phyloP scores from a whole-genome alignment of 2,888 invertebrate species.

The Cancer borealis region DNA sequence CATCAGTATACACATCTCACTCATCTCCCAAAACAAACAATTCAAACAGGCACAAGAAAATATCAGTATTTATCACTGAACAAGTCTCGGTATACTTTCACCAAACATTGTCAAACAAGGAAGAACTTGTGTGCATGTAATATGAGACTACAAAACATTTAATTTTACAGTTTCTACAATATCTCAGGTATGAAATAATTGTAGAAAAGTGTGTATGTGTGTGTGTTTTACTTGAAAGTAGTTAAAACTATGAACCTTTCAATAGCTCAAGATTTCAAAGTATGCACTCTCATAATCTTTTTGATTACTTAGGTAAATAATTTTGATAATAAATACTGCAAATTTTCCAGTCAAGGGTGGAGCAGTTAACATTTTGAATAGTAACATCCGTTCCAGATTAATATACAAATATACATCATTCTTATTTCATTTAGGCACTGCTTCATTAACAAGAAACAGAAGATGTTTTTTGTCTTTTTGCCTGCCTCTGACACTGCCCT shows the following conservation, averaged over 20 bases:
- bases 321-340: slow-evolving; percentile 28
- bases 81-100: neutral
- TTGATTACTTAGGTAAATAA: neutral
- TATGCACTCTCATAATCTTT: neutral
- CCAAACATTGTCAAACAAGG: neutral
- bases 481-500: slow-evolving; percentile 65
- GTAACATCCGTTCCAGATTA: slow-evolving; percentile 54
- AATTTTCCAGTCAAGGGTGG: slow-evolving; percentile 28
- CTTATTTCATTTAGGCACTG: slow-evolving; percentile 47
- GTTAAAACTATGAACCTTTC: neutral
- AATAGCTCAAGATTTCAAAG: neutral
- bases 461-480: slow-evolving; percentile 57
- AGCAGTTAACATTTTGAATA: slow-evolving; percentile 7
- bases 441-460: slow-evolving; percentile 49
- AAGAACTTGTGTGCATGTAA: neutral
- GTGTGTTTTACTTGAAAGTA: neutral
- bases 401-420: slow-evolving; percentile 62
- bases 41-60: slow-evolving; percentile 33
- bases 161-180: neutral
- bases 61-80: slow-evolving; percentile 41
- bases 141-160: neutral
- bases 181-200: neutral
- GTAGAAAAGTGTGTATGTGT: neutral
- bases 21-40: slow-evolving; percentile 37
- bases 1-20: neutral